Percentiles rank a stretch among this genome's conserved stretches.
Conservation (phyloP, 53 echinoderm and acorn worm genomes). For the Antedon mediterranea region DNA sequence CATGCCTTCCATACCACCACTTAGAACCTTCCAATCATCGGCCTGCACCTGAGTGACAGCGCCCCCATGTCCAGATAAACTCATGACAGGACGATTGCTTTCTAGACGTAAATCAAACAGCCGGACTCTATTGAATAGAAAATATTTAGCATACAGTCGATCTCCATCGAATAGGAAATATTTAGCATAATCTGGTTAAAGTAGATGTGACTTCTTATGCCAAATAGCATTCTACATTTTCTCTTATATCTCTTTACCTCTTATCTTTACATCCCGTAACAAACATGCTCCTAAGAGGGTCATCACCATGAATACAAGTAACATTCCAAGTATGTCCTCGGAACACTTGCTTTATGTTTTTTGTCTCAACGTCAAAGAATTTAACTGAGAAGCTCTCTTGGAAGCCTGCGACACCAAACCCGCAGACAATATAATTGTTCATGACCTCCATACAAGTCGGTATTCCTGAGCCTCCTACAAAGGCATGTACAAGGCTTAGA, state of each 20-base stretch:
- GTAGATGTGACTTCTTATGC: no score
- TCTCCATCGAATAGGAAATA: no score
- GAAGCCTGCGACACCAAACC: background rate
- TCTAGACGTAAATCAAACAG: background rate
- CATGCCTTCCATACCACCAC: conserved; percentile 7
- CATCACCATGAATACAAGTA: background rate
- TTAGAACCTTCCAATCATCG: conserved; percentile 4
- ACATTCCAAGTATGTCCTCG: conserved; percentile 4
- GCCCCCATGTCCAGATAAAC: background rate
- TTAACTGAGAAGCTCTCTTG: background rate
- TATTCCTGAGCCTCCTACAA: background rate
- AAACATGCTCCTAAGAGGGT: background rate
- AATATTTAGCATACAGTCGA: no score
- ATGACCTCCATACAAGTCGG: background rate
- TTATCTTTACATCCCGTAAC: conserved; percentile 9
- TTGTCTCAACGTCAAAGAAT: background rate
- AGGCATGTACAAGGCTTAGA: background rate
- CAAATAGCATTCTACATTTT: no score
- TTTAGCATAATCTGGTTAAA: no score
- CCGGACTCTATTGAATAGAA: background rate
- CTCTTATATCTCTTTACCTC: background rate
- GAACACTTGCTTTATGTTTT: background rate
- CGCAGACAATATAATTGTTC: background rate
- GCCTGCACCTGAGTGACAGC: background rate
- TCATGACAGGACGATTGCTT: background rate